Base-by-base conservation (phyloP, 1,140 invertebrate genomes). In the Zaprionus vittiger region DNA sequence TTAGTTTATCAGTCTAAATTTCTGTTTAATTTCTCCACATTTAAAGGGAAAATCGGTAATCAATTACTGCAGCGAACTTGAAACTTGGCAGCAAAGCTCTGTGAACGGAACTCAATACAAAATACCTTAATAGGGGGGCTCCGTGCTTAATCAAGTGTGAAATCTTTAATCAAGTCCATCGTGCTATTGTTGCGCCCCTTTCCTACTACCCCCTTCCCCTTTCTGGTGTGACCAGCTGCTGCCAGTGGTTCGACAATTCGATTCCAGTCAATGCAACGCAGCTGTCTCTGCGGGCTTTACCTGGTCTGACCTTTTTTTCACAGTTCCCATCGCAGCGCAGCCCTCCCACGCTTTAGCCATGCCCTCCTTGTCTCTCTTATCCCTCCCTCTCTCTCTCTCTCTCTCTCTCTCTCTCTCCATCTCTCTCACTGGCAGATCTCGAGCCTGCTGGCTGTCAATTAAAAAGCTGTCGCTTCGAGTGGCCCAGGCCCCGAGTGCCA, bases 101-200 rank as follows among this genome's bases (percentile, higher is more conserved):
- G 22, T 14, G 17, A 55, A 55, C n/a, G 17, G 22, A 56, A 56
- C 24, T 5, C 12, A 56, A 56, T 14, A 68, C 15, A 26, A 70
- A 37, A 59, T 12, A 20, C 31, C 37, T 31, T 52, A 59, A 56
- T 54, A 22, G 49, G 24, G 59, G 37, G 37, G 37, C 37, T 57
- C 41, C 62, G 54, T 79, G 79, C 66, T 86, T 86, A 85, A 85
- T 86, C 83, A 85, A 86, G 83, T 85, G 83, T 85, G 80, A 85
- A 86, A 85, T 85, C 83, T 86, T 85, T 82, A 85, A 85, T 85
- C 83, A 79, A 85, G 76, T 76, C 72, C 57, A 55, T 66, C 61
- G 26, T 56, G 26, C 44, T 22, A 15, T 55, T 20, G 24, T 49
- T 20, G n/a, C 14, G 49, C n/a, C 20, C 55, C 24, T 34, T 12